Evolutionary conservation across 2,797 vertebrate genomes (phyloP).

Genomic region (Thripadectes ignobilis): DNA sequence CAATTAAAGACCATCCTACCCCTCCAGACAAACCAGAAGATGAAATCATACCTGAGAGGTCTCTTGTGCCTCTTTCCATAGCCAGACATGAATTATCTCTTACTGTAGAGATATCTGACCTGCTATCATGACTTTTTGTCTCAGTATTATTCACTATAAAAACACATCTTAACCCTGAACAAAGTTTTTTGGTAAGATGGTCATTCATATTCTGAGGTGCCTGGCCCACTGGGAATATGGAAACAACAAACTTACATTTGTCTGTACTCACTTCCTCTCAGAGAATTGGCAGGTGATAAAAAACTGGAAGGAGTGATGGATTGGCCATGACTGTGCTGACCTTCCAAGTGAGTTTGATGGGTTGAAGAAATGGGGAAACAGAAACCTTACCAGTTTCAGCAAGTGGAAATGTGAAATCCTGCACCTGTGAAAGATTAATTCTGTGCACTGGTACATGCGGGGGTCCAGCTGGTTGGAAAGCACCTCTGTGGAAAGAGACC

Average conservation of each 20-base stretch:
- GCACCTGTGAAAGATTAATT: background rate
- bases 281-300: background rate
- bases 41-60: background rate
- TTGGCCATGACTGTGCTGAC: background rate
- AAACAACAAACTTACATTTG: background rate
- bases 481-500: background rate
- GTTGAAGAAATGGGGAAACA: background rate
- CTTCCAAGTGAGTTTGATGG: background rate
- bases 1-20: background rate
- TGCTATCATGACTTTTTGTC: background rate
- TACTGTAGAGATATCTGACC: background rate
- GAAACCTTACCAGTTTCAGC: background rate
- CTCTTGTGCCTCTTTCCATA: background rate
- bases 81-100: rapidly evolving
- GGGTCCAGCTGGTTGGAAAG: background rate
- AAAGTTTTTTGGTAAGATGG: background rate
- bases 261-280: background rate
- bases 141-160: background rate
- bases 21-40: background rate
- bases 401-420: background rate
- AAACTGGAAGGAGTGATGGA: background rate
- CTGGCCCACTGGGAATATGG: background rate
- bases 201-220: background rate
- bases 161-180: background rate
- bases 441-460: background rate